phyloP scores from a whole-genome alignment of 2,888 invertebrate genomes.

The Xanthia togata region DNA sequence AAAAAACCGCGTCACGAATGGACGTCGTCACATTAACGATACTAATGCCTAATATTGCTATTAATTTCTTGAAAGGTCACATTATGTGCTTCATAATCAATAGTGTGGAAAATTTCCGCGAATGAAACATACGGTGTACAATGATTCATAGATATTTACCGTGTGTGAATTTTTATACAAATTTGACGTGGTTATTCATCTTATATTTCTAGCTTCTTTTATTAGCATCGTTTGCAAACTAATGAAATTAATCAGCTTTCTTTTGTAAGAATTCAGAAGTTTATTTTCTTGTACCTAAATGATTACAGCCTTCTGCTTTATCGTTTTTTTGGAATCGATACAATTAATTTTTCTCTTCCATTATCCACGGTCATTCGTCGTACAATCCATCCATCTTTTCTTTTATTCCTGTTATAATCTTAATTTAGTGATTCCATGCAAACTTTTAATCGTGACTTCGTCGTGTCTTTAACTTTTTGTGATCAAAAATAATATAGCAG shows the following conservation, averaged over 20 bases:
- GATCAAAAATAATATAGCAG: slow-evolving; percentile 1
- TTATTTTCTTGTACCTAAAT: neutral
- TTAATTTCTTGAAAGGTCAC: slow-evolving; percentile 73
- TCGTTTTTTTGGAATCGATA: neutral
- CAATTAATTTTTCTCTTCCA: neutral
- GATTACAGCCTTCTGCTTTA: neutral
- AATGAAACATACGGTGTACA: slow-evolving; percentile 19
- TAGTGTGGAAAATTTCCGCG: slow-evolving; percentile 65
- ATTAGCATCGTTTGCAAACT: neutral
- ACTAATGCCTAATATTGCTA: slow-evolving; percentile 63
- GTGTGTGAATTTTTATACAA: slow-evolving; percentile 15
- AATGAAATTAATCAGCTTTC: neutral
- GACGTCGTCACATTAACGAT: slow-evolving; percentile 60
- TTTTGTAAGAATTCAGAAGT: neutral
- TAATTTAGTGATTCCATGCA: neutral
- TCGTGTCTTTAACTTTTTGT: neutral
- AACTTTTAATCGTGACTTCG: neutral
- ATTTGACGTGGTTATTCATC: slow-evolving; percentile 4
- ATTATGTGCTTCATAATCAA: slow-evolving; percentile 40
- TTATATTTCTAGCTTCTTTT: slow-evolving; percentile 12
- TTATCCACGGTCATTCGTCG: neutral
- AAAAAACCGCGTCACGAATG: slow-evolving; percentile 58
- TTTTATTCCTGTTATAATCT: neutral
- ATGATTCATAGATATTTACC: slow-evolving; percentile 20
- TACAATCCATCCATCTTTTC: neutral